Evolutionary conservation across 2,113 vertebrate species (phyloP).

Genomic region (Psophia crepitans): DNA sequence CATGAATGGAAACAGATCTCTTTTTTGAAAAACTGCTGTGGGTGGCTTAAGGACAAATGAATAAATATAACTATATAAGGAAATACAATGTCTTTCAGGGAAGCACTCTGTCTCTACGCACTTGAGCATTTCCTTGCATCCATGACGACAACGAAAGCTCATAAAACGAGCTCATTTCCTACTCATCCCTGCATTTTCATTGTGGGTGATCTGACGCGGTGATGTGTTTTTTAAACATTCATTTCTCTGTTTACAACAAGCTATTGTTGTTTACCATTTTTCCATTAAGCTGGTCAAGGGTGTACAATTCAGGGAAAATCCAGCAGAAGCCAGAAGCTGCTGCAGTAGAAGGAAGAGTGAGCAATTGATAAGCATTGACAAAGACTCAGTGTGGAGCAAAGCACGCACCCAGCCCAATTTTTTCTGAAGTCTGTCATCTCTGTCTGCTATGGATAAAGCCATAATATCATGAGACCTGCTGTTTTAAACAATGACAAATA

Average conservation of each 20-base stretch:
- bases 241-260: conserved; percentile 17
- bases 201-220: not conserved
- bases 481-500: not conserved
- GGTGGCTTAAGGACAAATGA: not conserved
- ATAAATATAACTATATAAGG: not conserved
- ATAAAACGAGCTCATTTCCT: not conserved
- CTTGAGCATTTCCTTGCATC: not conserved
- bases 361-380: not conserved
- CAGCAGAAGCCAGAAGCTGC: not conserved
- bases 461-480: not conserved
- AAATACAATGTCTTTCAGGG: not conserved
- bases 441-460: not conserved
- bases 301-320: not conserved
- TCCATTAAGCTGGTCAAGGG: not conserved
- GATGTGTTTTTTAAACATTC: conserved; percentile 9
- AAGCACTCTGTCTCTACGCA: not conserved
- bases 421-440: not conserved
- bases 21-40: not conserved
- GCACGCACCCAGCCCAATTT: not conserved
- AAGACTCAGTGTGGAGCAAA: not conserved
- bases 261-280: conserved; percentile 10
- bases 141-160: not conserved
- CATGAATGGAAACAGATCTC: conserved; percentile 43
- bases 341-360: not conserved
- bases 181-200: not conserved